phyloP scores from a whole-genome alignment of 2,888 invertebrate species.

The Ennomos fuscantarius region DNA sequence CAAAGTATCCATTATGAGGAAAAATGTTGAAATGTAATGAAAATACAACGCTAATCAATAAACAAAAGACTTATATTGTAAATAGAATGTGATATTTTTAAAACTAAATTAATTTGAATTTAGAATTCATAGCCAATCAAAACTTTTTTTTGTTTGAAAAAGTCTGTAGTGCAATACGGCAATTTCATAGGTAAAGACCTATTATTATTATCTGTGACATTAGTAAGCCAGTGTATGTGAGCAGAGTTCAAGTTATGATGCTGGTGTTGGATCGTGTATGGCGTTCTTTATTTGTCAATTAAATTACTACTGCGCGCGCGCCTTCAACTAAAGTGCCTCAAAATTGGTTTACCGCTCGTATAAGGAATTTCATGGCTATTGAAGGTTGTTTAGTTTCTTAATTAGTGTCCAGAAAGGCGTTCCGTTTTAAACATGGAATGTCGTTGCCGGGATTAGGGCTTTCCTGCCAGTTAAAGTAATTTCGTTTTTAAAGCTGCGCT shows the following conservation, averaged over 20 bases:
- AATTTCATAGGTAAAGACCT: no score
- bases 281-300: slow-evolving; percentile 72
- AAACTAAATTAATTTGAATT: no score
- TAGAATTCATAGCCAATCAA: no score
- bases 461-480: slow-evolving; percentile 62
- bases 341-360: slow-evolving; percentile 77
- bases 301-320: slow-evolving; percentile 67
- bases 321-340: slow-evolving; percentile 69
- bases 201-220: no score
- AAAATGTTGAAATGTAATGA: no score
- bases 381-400: slow-evolving; percentile 75
- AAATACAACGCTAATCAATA: no score
- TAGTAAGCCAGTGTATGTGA: no score
- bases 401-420: slow-evolving; percentile 69
- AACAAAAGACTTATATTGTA: no score
- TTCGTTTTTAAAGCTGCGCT: slow-evolving; percentile 55
- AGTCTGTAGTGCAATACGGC: no score
- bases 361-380: slow-evolving; percentile 81
- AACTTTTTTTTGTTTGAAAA: no score
- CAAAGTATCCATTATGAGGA: no score
- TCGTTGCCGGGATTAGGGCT: slow-evolving; percentile 57
- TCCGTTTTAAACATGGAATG: slow-evolving; percentile 62
- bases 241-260: slow-evolving; percentile 8
- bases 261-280: slow-evolving; percentile 11
- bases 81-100: no score